Conservation (phyloP, 2,113 vertebrate species). For the Coturnix japonica region DNA sequence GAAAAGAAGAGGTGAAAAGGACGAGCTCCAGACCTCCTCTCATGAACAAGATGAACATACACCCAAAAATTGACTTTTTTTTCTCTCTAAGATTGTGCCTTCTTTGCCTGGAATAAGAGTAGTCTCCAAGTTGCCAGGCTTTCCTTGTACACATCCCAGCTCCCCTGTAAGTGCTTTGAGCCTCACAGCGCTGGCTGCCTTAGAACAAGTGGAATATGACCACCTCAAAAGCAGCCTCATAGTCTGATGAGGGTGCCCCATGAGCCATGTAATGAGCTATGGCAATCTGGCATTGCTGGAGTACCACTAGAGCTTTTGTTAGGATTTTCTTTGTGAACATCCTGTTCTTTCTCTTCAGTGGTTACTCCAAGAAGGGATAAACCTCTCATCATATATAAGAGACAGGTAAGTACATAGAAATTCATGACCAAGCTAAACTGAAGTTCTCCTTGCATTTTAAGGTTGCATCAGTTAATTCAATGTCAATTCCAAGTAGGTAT, state of each 20-base stretch:
- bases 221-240: neutral
- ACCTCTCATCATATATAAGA: neutral
- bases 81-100: neutral
- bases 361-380: neutral
- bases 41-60: neutral
- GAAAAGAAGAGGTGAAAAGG: neutral
- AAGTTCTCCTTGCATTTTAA: neutral
- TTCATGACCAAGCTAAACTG: neutral
- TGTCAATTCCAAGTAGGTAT: neutral
- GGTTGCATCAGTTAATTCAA: neutral
- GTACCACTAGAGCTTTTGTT: neutral
- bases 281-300: neutral
- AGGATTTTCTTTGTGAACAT: neutral
- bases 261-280: neutral
- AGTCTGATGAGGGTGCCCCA: neutral
- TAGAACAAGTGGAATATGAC: neutral
- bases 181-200: neutral
- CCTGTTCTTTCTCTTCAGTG: neutral
- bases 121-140: neutral
- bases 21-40: neutral
- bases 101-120: neutral
- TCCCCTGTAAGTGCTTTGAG: neutral
- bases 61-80: neutral
- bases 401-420: neutral
- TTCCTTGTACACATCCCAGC: neutral